Evolutionary conservation across 2,888 invertebrate species (phyloP), one percentile per base, ranked within the genome.

Genomic region (Epiblema foenella): DNA sequence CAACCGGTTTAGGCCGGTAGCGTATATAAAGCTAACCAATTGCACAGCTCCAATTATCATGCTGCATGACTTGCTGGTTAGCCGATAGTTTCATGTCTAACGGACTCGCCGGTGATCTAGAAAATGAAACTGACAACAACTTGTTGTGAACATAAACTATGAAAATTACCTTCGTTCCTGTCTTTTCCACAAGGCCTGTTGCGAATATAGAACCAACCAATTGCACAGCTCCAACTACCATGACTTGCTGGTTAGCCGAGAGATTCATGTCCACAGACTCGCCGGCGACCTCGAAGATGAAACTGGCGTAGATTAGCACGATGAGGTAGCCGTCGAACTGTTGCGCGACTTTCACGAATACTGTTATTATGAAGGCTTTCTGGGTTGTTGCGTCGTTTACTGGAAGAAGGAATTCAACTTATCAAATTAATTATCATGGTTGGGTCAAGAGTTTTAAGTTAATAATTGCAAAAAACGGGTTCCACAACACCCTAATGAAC

Each of bases 261-360:
- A 93, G 83, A 4, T 84, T 79, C 10, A 90, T 63, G 58, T 79
- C 85, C 71, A 89, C 87, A 49, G 85, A 80, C 24, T 90, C 89
- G 0, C 90, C 85, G 0, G 93, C 93, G n/a, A 77, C 76, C 73
- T 88, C 86, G 77, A 93, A 92, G 24, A 93, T 89, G 75, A 85
- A 86, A 0, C 93, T 90, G 0, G 93, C 90, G 81, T 86, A 93
- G 66, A 93, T 91, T 17, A 93, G 85, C 2, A 93, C 90, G 67
- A 93, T 93, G 33, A 93, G 86, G 78, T 93, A 93, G 0, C 93
- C 93, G 74, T 93, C 88, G 76, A 93, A 92, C 74, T 93, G 93
- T 74, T 93, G 93, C 0, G 92, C 85, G 37, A 93, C 89, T 76
- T 93, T 93, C 64, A 93, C 89, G 8, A 93, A 85, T 8, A 91